A percentile compares a stretch with the other conserved stretches of the same genome.
Conservation (phyloP, 2,888 invertebrate genomes). For the Apodemia mormo region DNA sequence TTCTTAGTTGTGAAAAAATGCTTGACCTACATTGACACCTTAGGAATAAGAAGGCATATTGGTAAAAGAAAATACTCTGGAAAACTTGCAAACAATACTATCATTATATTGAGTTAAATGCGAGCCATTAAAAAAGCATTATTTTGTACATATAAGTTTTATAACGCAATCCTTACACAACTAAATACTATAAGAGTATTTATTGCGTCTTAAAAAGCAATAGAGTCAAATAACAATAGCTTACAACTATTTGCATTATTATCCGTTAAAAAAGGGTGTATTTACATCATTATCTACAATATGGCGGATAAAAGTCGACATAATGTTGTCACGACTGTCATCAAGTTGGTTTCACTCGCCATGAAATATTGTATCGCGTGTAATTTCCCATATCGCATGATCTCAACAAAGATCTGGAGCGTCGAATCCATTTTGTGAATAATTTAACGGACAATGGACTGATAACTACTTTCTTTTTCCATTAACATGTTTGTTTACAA, state of each 20-base stretch:
- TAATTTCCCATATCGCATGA: constrained; percentile 72
- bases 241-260: neutral
- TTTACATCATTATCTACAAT: constrained; percentile 45
- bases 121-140: too few species aligned
- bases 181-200: constrained; percentile 31
- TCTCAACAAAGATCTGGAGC: constrained; percentile 69
- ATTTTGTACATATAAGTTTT: too few species aligned
- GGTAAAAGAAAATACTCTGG: too few species aligned
- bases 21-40: too few species aligned
- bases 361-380: constrained; percentile 61
- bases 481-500: constrained; percentile 22
- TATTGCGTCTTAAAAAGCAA: neutral
- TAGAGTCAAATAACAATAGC: neutral
- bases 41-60: too few species aligned
- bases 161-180: constrained; percentile 24
- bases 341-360: constrained; percentile 54
- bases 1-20: too few species aligned
- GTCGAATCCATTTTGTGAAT: constrained; percentile 74
- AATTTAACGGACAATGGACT: constrained; percentile 75
- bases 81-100: too few species aligned
- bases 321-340: constrained; percentile 71
- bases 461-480: constrained; percentile 66
- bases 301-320: constrained; percentile 31
- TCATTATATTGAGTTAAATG: too few species aligned
- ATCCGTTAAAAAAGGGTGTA: neutral